Base-by-base conservation (phyloP, 2,888 invertebrate species). In the Osmoderma eremita region DNA sequence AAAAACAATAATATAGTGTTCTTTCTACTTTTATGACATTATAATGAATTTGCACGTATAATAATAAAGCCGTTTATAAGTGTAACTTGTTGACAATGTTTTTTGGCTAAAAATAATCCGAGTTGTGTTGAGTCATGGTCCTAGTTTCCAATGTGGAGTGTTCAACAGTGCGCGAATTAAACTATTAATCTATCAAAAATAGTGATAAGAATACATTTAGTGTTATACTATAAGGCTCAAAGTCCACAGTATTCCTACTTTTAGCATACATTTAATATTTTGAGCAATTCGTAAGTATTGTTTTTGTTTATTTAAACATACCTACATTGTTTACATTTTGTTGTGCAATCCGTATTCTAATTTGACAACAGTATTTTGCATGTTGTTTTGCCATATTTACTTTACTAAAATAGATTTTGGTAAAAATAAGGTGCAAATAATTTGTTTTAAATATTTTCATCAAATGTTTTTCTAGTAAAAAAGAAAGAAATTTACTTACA, bases 101-200 rank as follows among this genome's bases (percentile, higher is more conserved):
- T 54, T 51, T 45, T 66, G 15, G 39, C 54, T 65, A 67, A 63
- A 66, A 63, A 67, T 63, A 63, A 41, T 65, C 67, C 65, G 66
- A 64, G 67, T 69, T 68, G 53, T 72, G 71, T 72, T 71, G 72
- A 72, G 72, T 72, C 72, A 72, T 63, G 58, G 64, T 65, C n/a
- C 64, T 68, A 67, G 68, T 68, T 50, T 62, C 63, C 67, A 69
- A 69, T 67, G 63, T 67, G 67, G 67, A 73, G 70, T 67, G 70
- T 71, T 70, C 49, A 68, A 69, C 67, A 70, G 69, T 69, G 70
- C 70, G 69, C 67, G 72, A 72, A 72, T 70, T 67, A 65, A 69
- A 62, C 67, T 70, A 69, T 66, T 66, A 62, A 54, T 67, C 69
- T 71, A 71, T 72, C 70, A 64, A 62, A 65, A 61, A 53, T 61